Evolutionary conservation across 2,888 invertebrate species (phyloP).

Genomic region (Dynastes hyllus): DNA sequence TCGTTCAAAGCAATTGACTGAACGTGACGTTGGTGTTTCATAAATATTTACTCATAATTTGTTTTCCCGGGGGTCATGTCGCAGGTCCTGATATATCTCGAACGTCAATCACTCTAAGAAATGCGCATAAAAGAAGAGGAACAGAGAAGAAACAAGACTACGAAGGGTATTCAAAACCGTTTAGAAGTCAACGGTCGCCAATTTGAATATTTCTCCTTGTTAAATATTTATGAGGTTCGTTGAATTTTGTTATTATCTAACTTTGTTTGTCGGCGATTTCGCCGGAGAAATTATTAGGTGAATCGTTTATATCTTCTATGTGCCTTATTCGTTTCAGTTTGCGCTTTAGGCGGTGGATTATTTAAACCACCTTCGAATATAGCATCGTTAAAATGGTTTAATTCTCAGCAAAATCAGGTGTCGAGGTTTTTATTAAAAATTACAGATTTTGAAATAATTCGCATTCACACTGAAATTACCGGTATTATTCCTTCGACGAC

Average conservation of each 20-base stretch:
- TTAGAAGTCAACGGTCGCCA: slow-evolving; percentile 35
- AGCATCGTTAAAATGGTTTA: no score
- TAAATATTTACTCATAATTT: slow-evolving; percentile 39
- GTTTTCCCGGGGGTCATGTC: slow-evolving; percentile 35
- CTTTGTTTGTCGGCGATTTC: slow-evolving; percentile 15
- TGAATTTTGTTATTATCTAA: slow-evolving; percentile 32
- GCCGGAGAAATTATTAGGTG: slow-evolving; percentile 17
- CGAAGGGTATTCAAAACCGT: slow-evolving; percentile 39
- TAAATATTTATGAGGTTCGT: slow-evolving; percentile 38
- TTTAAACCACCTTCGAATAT: not conserved
- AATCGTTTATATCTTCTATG: slow-evolving; percentile 8
- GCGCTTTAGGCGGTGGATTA: not conserved
- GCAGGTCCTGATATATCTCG: slow-evolving; percentile 34
- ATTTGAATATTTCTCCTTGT: slow-evolving; percentile 33
- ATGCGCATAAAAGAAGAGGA: slow-evolving; percentile 37
- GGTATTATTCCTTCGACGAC: no score
- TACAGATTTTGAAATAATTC: no score
- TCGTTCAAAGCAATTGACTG: slow-evolving; percentile 28
- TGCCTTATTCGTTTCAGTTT: not conserved
- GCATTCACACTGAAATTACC: no score
- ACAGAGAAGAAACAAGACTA: slow-evolving; percentile 28
- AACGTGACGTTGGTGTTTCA: slow-evolving; percentile 33
- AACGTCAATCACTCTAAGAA: slow-evolving; percentile 37
- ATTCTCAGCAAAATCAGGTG: no score
- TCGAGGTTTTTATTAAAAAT: no score